Conservation (phyloP, 2,113 vertebrate genomes). For the Colossoma macropomum region DNA sequence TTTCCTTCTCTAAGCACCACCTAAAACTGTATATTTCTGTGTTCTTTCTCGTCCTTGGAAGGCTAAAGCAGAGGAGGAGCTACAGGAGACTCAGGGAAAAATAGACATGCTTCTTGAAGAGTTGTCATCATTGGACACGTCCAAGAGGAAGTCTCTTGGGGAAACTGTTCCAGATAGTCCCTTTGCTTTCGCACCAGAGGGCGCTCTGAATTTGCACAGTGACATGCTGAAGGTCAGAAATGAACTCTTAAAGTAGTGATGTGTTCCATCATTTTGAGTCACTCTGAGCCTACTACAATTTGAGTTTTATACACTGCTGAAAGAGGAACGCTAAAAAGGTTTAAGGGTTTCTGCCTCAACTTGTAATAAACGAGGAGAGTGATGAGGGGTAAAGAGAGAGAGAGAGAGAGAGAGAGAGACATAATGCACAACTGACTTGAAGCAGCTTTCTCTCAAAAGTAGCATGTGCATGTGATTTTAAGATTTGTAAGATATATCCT, state of each 20-base stretch:
- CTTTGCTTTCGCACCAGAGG: conserved; percentile 60
- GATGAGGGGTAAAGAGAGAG: too few relatives aligned
- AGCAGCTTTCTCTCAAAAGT: too few relatives aligned
- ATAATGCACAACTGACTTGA: too few relatives aligned
- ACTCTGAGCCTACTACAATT: too few relatives aligned
- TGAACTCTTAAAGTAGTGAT: background rate
- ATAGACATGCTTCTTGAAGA: conserved; percentile 84
- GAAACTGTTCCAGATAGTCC: conserved; percentile 40
- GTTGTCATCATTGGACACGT: conserved; percentile 66
- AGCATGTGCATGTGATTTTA: too few relatives aligned
- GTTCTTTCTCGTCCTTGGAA: conserved; percentile 62
- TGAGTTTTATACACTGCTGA: too few relatives aligned
- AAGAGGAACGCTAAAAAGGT: too few relatives aligned
- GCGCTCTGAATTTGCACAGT: conserved; percentile 78
- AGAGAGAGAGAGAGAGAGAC: too few relatives aligned
- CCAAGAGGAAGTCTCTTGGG: conserved; percentile 34
- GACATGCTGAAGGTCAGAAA: conserved; percentile 85
- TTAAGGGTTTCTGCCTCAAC: too few relatives aligned
- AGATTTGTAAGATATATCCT: too few relatives aligned
- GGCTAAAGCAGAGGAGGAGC: conserved; percentile 90
- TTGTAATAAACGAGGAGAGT: too few relatives aligned
- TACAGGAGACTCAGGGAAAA: conserved; percentile 87
- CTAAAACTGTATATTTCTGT: background rate
- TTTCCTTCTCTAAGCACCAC: background rate
- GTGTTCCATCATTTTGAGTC: background rate